These are phyloP conservation scores for Nycticorax nycticorax DNA, from an alignment of 2,113 vertebrate genomes.

Conservation along the genomic window DNA sequence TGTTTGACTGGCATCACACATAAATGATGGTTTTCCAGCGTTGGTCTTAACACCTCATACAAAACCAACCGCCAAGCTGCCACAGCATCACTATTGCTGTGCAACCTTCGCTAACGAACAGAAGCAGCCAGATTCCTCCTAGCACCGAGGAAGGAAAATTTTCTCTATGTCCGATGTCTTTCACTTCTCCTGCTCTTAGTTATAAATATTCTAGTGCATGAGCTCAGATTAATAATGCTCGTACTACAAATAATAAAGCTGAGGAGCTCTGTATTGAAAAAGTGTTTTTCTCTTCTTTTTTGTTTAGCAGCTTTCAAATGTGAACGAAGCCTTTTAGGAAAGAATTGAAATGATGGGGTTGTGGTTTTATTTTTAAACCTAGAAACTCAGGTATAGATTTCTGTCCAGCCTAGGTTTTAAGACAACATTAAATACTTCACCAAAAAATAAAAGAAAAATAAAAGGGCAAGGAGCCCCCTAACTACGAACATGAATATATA, in stretches of 20 bases:
- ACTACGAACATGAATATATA: neutral
- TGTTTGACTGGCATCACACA: neutral
- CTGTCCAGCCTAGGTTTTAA: neutral
- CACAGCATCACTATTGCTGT: fast-evolving
- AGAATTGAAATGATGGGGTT: neutral
- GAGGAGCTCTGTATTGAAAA: neutral
- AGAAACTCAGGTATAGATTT: neutral
- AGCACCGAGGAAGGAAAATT: neutral
- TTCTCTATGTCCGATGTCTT: neutral
- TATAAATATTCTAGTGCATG: slow-evolving; percentile 27
- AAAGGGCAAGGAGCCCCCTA: neutral
- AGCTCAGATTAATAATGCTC: slow-evolving; percentile 21
- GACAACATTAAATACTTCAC: neutral
- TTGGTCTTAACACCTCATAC: neutral
- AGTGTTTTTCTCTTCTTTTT: neutral
- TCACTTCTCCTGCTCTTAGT: slow-evolving; percentile 18
- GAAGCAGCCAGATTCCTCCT: neutral
- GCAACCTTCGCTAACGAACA: neutral
- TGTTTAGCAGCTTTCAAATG: neutral
- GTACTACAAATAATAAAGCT: slow-evolving; percentile 20
- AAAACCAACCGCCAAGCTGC: neutral
- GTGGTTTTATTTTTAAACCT: neutral
- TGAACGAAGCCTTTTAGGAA: neutral
- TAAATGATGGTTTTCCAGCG: neutral
- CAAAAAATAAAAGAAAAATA: neutral